These are phyloP conservation scores for Barypeithes pellucidus DNA, from an alignment of 2,888 invertebrate genomes.

Conservation along the genomic window DNA sequence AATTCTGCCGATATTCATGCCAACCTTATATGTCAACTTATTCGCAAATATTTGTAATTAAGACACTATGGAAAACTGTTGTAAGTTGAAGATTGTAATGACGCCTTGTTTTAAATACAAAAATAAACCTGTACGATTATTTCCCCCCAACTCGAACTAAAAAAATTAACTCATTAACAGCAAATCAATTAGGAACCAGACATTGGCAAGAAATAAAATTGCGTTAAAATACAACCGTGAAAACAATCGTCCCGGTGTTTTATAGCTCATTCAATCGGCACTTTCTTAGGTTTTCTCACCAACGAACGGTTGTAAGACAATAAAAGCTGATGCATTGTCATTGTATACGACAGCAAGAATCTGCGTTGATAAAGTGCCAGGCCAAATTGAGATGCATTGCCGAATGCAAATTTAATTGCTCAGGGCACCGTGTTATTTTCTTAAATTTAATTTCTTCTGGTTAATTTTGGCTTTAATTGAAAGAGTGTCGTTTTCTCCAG, in stretches of 20 bases:
- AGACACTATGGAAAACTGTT: no score
- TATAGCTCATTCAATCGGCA: constrained; percentile 71
- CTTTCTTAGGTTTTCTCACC: constrained; percentile 71
- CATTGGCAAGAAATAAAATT: constrained; percentile 46
- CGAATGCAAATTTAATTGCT: constrained; percentile 66
- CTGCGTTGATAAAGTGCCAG: constrained; percentile 67
- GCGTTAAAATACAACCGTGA: constrained; percentile 57
- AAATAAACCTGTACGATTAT: no score
- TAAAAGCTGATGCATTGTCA: constrained; percentile 72
- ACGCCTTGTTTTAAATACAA: no score
- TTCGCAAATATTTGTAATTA: no score
- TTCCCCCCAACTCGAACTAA: no score
- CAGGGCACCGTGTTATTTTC: constrained; percentile 38
- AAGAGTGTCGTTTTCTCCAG: not conserved
- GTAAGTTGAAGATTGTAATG: no score
- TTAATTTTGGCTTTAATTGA: constrained; percentile 12
- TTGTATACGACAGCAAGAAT: constrained; percentile 69
- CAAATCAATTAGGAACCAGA: constrained; percentile 41
- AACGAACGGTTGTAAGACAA: constrained; percentile 70
- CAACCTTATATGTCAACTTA: no score
- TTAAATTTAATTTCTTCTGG: constrained; percentile 42
- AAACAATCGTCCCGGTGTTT: constrained; percentile 71
- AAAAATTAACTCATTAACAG: constrained; percentile 27
- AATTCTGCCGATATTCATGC: no score
- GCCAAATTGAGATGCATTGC: constrained; percentile 67